Conservation (phyloP, 2,113 vertebrate species). For the Ophthalmolycus amberensis region DNA sequence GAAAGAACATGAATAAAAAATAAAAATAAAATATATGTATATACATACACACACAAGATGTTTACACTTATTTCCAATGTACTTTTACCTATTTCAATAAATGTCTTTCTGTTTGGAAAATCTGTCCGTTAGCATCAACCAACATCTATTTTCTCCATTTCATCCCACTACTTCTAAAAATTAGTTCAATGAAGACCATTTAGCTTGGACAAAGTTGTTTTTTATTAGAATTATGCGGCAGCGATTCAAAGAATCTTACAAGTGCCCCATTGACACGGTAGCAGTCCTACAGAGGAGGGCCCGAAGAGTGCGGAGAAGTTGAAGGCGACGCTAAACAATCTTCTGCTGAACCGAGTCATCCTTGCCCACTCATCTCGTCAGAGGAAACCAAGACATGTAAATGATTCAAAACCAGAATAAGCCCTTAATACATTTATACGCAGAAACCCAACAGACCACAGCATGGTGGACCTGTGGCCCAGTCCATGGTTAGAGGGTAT, state of each 20-base stretch:
- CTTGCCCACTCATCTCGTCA: slow-evolving; percentile 1
- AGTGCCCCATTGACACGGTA: neutral
- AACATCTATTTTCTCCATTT: no score
- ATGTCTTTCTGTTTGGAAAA: no score
- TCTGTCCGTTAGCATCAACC: no score
- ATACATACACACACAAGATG: neutral
- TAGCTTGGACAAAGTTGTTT: neutral
- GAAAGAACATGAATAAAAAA: no score
- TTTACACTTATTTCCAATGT: neutral
- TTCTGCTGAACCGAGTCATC: slow-evolving; percentile 13
- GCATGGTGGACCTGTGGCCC: slow-evolving; percentile 48
- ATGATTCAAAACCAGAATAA: slow-evolving; percentile 44
- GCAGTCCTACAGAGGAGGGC: neutral
- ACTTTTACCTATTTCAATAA: neutral
- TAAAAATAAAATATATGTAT: neutral
- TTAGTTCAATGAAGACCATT: neutral
- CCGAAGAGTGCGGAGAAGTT: slow-evolving; percentile 4
- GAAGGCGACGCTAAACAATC: neutral
- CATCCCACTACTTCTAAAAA: no score
- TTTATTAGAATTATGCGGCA: neutral
- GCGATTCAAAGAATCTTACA: slow-evolving; percentile 5
- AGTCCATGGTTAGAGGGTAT: slow-evolving; percentile 50
- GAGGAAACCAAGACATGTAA: slow-evolving; percentile 37
- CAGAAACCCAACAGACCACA: slow-evolving; percentile 41
- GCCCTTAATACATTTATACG: slow-evolving; percentile 20